Percentiles rank a stretch among this genome's conserved stretches.
These are phyloP conservation scores for Artibeus lituratus DNA, from an alignment of 2,797 vertebrate genomes.

Conservation along the genomic window DNA sequence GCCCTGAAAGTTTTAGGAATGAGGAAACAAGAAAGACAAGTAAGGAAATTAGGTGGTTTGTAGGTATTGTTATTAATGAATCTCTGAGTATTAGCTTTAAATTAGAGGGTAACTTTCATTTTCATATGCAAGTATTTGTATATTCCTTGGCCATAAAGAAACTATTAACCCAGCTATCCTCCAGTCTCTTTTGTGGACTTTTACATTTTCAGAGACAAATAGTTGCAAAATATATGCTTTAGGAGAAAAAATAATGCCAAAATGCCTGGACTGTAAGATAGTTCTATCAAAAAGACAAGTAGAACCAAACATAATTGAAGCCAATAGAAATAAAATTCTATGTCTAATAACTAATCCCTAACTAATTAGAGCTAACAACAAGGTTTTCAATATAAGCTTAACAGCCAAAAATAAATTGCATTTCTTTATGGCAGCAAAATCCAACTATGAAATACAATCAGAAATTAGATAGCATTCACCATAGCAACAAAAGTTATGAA, in stretches of 20 bases:
- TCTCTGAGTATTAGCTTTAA: not conserved
- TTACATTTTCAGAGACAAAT: not conserved
- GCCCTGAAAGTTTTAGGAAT: not conserved
- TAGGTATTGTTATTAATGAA: not conserved
- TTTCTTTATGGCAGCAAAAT: not conserved
- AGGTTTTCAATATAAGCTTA: not conserved
- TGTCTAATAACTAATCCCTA: not conserved
- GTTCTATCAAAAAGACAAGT: not conserved
- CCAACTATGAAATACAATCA: not conserved
- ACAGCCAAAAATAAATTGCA: not conserved
- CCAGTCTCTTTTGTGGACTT: not conserved
- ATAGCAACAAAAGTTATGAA: not conserved
- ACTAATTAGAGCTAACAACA: not conserved
- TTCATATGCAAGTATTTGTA: not conserved
- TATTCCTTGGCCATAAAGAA: not conserved
- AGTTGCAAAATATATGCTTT: not conserved
- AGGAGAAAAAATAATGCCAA: not conserved
- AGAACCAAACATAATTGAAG: not conserved
- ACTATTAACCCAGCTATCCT: not conserved
- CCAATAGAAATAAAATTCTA: not conserved
- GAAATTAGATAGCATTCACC: not conserved
- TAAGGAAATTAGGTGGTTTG: not conserved
- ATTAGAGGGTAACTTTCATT: not conserved
- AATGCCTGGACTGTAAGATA: not conserved
- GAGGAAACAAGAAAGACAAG: not conserved